Base-by-base conservation (phyloP, 2,888 invertebrate species). In the Crossocerus cetratus region DNA sequence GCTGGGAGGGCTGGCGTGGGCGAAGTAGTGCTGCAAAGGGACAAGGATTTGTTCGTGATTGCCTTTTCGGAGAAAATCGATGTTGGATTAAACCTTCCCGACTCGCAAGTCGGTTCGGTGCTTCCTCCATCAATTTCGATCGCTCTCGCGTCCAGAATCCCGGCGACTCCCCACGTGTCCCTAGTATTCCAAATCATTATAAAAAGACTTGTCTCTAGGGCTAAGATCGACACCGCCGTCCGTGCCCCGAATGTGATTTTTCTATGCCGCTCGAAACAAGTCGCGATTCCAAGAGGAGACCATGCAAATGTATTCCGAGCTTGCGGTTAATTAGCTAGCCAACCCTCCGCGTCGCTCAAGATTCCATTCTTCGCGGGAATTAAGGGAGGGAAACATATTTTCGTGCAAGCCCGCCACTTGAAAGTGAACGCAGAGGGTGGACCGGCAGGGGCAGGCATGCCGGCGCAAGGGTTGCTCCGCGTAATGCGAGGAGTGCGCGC, bases 21-120 rank as follows among this genome's bases (percentile, higher is more conserved):
- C 20, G 45, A 56, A 4, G 63, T 23, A 54, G 55, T 56, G 63
- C 32, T 53, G 44, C 58, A 54, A 64, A 62, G 73, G 76, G 69
- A 72, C 71, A 65, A 73, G 72, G 77, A 77, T 78, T 80, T 78
- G 74, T 84, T 80, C 80, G 80, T 83, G 82, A 76, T 84, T 83
- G 78, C 82, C 81, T 83, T 78, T 82, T 82, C 77, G 77, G 72
- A 75, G 81, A 77, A 84, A 84, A 86, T 86, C 84, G 82, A 83
- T 80, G 80, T 80, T 62, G 80, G 80, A 82, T 84, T 82, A 80
- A 81, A 85, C 77, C 83, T 76, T 80, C 77, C 71, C 77, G 72
- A 77, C 80, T 81, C 82, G 69, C 69, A 69, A 61, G 66, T 45
- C 68, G 80, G 69, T 75, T 76, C 77, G 69, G 67, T 56, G 43